Conservation (phyloP, 2,797 vertebrate species). For the Bradypodion ventrale region DNA sequence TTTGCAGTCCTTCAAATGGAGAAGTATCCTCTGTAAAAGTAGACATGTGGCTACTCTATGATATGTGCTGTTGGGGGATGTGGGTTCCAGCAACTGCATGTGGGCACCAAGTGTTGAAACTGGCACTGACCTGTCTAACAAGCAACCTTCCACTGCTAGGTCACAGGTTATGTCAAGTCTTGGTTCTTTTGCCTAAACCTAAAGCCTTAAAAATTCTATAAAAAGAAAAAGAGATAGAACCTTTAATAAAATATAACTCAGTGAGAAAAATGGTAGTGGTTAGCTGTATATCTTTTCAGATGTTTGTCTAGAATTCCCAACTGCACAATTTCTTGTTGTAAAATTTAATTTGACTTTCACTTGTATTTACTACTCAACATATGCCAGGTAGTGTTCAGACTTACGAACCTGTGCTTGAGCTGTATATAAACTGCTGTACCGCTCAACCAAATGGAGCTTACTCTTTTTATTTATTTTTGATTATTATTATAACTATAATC, state of each 20-base stretch:
- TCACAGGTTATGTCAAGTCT: not conserved
- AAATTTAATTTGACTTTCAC: conserved; percentile 1
- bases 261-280: not conserved
- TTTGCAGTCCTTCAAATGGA: too few species aligned
- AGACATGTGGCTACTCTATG: not conserved
- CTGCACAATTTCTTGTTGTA: not conserved
- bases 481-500: conserved; percentile 3
- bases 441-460: not conserved
- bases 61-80: not conserved
- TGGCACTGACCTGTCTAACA: not conserved
- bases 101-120: not conserved
- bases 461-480: not conserved
- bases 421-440: not conserved
- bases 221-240: not conserved
- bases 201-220: not conserved
- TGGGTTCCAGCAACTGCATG: not conserved
- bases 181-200: not conserved
- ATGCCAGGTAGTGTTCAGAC: not conserved
- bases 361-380: conserved; percentile 19
- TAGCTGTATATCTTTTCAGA: not conserved
- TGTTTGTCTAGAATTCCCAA: not conserved
- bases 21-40: too few species aligned
- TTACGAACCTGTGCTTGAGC: not conserved
- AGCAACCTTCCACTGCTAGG: not conserved
- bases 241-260: not conserved